Conservation (phyloP, 2,113 vertebrate species). For the Calyptommatus sinebrachiatus region DNA sequence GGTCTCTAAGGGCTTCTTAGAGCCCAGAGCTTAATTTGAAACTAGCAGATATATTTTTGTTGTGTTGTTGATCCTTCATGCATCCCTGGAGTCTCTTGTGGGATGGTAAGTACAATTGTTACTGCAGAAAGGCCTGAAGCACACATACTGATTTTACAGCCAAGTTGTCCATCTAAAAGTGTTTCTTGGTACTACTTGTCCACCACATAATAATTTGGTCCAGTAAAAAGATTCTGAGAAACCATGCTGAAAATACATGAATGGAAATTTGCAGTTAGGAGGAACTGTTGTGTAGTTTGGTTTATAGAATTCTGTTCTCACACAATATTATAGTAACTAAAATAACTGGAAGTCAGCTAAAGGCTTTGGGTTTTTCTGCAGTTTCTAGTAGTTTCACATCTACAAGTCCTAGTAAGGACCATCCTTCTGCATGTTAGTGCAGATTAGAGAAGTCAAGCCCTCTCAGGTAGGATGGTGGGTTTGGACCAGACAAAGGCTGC, state of each 20-base stretch:
- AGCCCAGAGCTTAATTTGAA: constrained; percentile 4
- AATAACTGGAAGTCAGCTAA: background rate
- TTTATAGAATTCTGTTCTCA: background rate
- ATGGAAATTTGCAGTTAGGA: background rate
- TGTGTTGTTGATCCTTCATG: background rate
- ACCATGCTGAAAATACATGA: background rate
- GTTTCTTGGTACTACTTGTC: background rate
- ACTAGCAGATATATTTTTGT: background rate
- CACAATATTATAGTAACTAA: background rate
- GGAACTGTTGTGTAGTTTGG: background rate
- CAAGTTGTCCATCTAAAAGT: background rate
- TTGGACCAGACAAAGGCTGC: too few species aligned
- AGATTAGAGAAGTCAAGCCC: too few species aligned
- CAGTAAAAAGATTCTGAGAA: background rate
- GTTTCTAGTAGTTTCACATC: too few species aligned
- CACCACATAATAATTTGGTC: background rate
- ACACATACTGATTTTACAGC: background rate
- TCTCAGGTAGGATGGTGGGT: too few species aligned
- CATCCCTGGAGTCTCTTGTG: background rate
- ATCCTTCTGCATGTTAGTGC: too few species aligned
- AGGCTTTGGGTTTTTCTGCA: background rate
- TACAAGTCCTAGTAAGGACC: too few species aligned
- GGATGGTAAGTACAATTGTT: background rate
- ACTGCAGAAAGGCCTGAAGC: background rate
- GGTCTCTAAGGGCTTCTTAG: background rate